These are phyloP conservation scores for Ennomos fuscantarius DNA, from an alignment of 2,888 invertebrate species.

Conservation along the genomic window DNA sequence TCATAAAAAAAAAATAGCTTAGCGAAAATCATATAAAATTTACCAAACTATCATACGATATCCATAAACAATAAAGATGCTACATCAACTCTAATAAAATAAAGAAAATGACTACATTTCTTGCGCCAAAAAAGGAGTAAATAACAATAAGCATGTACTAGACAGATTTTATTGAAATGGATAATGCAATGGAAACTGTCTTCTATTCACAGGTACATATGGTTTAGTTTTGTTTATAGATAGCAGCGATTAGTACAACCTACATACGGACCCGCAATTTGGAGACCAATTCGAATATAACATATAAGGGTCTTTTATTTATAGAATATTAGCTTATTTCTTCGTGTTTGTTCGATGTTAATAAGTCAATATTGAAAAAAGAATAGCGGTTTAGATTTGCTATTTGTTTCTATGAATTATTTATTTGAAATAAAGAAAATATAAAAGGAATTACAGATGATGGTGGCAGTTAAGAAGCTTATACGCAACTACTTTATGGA, in stretches of 20 bases:
- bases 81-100: conserved; percentile 27
- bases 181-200: background rate
- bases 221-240: conserved; percentile 21
- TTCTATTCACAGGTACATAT: conserved; percentile 2
- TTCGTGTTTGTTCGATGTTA: conserved; percentile 12
- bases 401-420: background rate
- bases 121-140: conserved; percentile 38
- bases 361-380: background rate
- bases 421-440: background rate
- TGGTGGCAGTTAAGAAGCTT: no score
- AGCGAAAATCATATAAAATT: background rate
- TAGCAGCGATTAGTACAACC: conserved; percentile 19
- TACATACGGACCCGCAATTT: conserved; percentile 31
- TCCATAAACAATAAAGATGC: conserved; percentile 22
- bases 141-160: conserved; percentile 44
- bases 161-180: conserved; percentile 31
- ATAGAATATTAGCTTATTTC: conserved; percentile 17
- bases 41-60: conserved; percentile 5
- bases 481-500: no score
- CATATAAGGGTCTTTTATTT: conserved; percentile 17
- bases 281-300: conserved; percentile 6
- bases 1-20: background rate
- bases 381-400: background rate
- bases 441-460: background rate
- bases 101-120: conserved; percentile 44